Base-by-base conservation (phyloP, 2,888 invertebrate species). In the Lumbricus terrestris region DNA sequence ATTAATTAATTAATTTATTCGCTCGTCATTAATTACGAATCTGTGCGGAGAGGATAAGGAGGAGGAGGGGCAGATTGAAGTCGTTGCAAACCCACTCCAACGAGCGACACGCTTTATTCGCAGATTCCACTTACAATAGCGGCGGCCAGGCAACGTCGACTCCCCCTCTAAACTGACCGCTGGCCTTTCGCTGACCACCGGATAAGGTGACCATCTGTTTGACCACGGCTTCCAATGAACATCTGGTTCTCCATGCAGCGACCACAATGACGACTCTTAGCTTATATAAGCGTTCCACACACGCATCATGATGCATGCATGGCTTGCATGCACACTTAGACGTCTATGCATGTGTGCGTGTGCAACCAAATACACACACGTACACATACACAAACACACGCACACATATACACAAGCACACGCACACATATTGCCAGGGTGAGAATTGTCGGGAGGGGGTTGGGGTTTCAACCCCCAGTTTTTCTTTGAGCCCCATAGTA, bases 191-290 rank as follows among this genome's bases (percentile, higher is more conserved):
- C n/a, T 69, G 69, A 29, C 69, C 69, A 29, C 69, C 69, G 69
- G 69, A 69, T 69, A 69, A 69, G 69, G 69, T 69, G 69, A 69
- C 69, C 69, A 69, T 69, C 69, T 69, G 69, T 69, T 69, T 69
- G 69, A 69, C 69, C 69, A 69, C n/a, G n/a, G 69, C 69, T n/a
- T n/a, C 69, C 29, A 69, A 8, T 69, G 69, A 69, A 69, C 69
- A 69, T 69, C 69, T 69, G 69, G 29, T 69, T 69, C 29, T 69
- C n/a, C 69, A 69, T 29, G 1, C 13, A n/a, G 5, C 69, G 69
- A 69, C 11, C 69, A n/a, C 69, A 69, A n/a, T 69, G n/a, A 69
- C 69, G n/a, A 69, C 69, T 69, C 8, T 8, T 11, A 69, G 69
- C 29, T n/a, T 47, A 38, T 47, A 38, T 47, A n/a, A 69, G 69